phyloP scores from a whole-genome alignment of 1,140 invertebrate genomes.

The Caenorhabditis latens region DNA sequence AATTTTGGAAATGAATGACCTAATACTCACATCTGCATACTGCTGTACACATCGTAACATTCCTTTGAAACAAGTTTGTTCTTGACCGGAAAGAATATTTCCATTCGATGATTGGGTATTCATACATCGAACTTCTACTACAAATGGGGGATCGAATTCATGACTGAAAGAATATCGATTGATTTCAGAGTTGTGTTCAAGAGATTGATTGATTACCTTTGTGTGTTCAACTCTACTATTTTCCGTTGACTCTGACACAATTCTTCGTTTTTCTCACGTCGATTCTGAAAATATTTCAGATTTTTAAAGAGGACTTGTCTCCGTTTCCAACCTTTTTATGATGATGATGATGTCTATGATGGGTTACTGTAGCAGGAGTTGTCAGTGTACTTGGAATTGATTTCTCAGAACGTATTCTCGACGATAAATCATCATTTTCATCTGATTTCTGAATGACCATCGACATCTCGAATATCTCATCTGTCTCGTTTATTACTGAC shows the following conservation, averaged over 20 bases:
- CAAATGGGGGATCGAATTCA: slow-evolving; percentile 64
- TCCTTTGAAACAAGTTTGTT: slow-evolving; percentile 62
- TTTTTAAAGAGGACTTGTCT: not conserved
- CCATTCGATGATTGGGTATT: slow-evolving; percentile 6
- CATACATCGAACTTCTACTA: slow-evolving; percentile 60
- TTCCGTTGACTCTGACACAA: slow-evolving; percentile 36
- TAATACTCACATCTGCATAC: slow-evolving; percentile 55
- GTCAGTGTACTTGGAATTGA: slow-evolving; percentile 37
- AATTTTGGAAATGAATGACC: not conserved
- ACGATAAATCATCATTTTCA: not conserved
- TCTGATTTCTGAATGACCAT: slow-evolving; percentile 16
- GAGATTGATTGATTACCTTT: not conserved
- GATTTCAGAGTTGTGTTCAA: not conserved
- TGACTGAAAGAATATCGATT: slow-evolving; percentile 3
- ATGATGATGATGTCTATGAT: slow-evolving; percentile 38
- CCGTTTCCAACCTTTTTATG: slow-evolving; percentile 3
- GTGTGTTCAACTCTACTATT: slow-evolving; percentile 38
- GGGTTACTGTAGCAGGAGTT: not conserved
- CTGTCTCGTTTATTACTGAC: slow-evolving; percentile 39
- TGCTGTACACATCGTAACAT: slow-evolving; percentile 64
- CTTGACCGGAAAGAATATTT: slow-evolving; percentile 13
- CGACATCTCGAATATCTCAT: slow-evolving; percentile 53
- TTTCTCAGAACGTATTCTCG: slow-evolving; percentile 14
- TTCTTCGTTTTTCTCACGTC: slow-evolving; percentile 35
- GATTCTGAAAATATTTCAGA: not conserved